Conservation (phyloP, 2,797 vertebrate genomes). For the Setipinna tenuifilis region DNA sequence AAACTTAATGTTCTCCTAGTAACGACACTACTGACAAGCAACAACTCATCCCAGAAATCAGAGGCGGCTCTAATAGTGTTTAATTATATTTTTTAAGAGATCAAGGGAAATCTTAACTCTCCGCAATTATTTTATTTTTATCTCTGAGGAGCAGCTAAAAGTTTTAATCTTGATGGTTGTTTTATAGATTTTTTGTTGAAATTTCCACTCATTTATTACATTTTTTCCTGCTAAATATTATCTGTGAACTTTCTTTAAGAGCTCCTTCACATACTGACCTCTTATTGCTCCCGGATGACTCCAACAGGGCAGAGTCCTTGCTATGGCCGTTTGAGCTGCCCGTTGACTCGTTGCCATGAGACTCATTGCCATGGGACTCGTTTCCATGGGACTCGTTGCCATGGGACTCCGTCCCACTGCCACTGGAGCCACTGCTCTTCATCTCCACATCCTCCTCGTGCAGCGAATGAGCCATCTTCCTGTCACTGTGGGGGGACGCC, state of each 20-base stretch:
- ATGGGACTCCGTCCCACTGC: constrained; percentile 79
- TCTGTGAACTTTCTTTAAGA: not conserved
- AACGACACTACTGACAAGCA: not conserved
- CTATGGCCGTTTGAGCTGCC: constrained; percentile 77
- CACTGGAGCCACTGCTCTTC: constrained; percentile 85
- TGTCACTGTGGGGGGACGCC: constrained; percentile 53
- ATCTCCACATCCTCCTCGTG: constrained; percentile 87
- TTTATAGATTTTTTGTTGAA: not conserved
- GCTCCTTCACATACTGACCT: constrained; percentile 71
- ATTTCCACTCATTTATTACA: constrained; percentile 18
- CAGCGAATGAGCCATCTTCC: constrained; percentile 65
- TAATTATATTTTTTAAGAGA: too few relatives aligned
- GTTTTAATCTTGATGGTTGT: not conserved
- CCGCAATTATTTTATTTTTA: too few relatives aligned
- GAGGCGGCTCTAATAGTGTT: not conserved
- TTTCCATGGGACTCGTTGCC: constrained; percentile 77
- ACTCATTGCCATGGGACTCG: constrained; percentile 78
- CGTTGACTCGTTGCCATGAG: constrained; percentile 73
- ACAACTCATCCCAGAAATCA: not conserved
- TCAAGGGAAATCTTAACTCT: too few relatives aligned
- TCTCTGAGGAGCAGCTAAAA: not conserved
- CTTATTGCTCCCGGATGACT: constrained; percentile 79
- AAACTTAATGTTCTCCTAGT: not conserved
- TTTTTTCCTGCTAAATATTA: not conserved
- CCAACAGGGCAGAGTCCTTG: constrained; percentile 83